These are phyloP conservation scores for Lucilia cuprina DNA, from an alignment of 1,140 invertebrate genomes.

Conservation along the genomic window DNA sequence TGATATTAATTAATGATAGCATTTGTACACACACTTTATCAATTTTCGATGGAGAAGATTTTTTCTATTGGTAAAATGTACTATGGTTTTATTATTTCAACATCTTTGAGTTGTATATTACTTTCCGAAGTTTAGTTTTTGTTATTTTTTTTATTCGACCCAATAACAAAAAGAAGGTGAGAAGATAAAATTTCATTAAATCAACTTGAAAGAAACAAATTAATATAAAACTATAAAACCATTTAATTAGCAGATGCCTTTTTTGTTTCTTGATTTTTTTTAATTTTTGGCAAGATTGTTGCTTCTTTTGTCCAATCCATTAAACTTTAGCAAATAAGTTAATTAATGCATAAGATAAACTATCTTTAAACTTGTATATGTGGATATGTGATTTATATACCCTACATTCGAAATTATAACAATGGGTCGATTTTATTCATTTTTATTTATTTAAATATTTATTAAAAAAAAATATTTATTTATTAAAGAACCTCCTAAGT, in stretches of 20 bases:
- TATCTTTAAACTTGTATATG: no score
- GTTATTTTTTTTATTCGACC: background rate
- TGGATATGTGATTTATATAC: no score
- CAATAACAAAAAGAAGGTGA: background rate
- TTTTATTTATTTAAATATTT: no score
- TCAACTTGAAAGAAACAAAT: background rate
- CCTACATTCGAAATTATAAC: no score
- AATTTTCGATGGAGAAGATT: background rate
- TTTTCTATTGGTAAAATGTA: no score
- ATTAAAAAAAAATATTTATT: no score
- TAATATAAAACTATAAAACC: no score
- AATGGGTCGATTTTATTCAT: no score
- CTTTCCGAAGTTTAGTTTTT: background rate
- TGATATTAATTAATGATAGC: conserved; percentile 8
- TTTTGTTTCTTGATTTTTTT: background rate
- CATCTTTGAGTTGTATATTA: background rate
- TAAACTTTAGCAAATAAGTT: background rate
- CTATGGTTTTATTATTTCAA: background rate
- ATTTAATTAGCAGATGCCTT: no score
- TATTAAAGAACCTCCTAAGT: no score
- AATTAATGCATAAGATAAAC: background rate
- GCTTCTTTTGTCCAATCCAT: background rate
- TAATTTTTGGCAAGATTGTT: background rate
- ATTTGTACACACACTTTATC: conserved; percentile 10
- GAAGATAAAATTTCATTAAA: background rate